Evolutionary conservation across 2,113 vertebrate species (phyloP).

Genomic region (Trichechus manatus): DNA sequence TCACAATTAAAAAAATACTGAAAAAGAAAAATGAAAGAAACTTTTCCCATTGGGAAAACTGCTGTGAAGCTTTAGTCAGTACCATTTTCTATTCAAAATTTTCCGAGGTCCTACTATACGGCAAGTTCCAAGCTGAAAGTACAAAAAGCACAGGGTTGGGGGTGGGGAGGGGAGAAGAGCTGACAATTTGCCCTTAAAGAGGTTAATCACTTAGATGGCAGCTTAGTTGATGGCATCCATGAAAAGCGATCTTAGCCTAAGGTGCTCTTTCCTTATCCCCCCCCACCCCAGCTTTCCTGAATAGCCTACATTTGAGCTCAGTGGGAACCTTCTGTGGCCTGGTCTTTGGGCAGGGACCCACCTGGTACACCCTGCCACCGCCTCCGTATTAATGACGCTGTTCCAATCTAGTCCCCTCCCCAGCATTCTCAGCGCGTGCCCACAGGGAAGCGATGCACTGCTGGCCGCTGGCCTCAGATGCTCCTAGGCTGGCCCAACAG

Average conservation of each 20-base stretch:
- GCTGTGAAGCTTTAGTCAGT: neutral
- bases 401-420: neutral
- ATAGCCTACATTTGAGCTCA: neutral
- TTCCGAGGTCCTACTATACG: neutral
- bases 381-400: neutral
- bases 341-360: neutral
- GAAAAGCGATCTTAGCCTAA: neutral
- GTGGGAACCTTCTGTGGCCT: neutral
- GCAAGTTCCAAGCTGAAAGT: neutral
- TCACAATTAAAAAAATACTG: neutral
- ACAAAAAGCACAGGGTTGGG: neutral
- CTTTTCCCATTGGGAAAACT: neutral
- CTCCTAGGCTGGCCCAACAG: neutral
- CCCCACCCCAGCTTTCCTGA: neutral
- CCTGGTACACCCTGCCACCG: neutral
- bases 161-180: neutral
- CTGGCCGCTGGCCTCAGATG: neutral
- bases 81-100: neutral
- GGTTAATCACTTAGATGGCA: neutral
- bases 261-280: neutral
- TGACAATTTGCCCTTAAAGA: neutral
- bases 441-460: neutral
- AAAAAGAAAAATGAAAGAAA: neutral
- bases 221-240: neutral
- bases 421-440: neutral